phyloP scores from a whole-genome alignment of 2,113 vertebrate species.

The Marcusenius ussheri region DNA sequence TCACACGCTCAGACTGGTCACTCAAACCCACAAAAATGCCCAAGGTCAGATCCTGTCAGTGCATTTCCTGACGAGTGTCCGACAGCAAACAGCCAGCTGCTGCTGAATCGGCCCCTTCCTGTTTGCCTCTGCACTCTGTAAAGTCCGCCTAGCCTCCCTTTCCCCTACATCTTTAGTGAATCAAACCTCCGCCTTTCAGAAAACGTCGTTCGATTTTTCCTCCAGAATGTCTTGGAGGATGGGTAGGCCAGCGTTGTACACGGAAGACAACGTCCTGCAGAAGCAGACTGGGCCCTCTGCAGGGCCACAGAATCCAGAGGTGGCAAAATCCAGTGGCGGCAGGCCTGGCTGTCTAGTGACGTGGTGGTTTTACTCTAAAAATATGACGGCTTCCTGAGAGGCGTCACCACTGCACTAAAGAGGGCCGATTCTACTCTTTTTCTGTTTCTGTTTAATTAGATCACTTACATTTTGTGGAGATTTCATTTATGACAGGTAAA shows the following conservation, averaged over 20 bases:
- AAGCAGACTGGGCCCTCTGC: not conserved
- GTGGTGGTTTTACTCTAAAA: not conserved
- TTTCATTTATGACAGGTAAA: not conserved
- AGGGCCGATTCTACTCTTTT: not conserved
- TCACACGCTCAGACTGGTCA: not conserved
- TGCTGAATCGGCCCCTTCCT: not conserved
- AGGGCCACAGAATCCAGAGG: not conserved
- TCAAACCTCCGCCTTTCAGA: not conserved
- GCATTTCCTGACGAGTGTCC: not conserved
- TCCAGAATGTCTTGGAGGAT: not conserved
- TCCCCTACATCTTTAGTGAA: not conserved
- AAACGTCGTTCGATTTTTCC: not conserved
- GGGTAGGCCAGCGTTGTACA: not conserved
- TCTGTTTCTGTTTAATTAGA: not conserved
- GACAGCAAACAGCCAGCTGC: not conserved
- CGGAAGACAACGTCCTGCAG: not conserved
- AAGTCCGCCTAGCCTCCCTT: not conserved
- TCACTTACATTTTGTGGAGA: not conserved
- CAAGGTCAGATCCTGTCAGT: not conserved
- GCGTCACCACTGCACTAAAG: not conserved
- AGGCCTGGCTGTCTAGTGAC: not conserved
- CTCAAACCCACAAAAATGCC: not conserved
- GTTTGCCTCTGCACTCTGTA: not conserved
- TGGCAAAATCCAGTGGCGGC: not conserved
- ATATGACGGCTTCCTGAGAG: not conserved